A percentile compares a stretch with the other conserved stretches of the same genome.
Evolutionary conservation across 2,888 invertebrate genomes (phyloP).

Genomic region (Syrista parreyssii): DNA sequence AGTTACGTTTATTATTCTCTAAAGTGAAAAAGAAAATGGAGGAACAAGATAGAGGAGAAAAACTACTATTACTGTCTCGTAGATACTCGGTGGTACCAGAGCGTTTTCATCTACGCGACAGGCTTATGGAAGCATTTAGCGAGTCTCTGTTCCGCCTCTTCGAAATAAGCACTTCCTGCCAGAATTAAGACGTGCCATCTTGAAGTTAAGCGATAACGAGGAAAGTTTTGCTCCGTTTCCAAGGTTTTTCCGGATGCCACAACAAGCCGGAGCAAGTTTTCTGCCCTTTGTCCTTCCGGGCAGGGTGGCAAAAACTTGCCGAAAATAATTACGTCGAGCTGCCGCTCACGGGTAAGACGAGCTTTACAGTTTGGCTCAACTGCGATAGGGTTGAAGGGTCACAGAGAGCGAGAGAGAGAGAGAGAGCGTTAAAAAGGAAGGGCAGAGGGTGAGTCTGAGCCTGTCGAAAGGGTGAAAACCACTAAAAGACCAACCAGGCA

Average conservation of each 20-base stretch:
- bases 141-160: not conserved
- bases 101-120: not conserved
- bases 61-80: not conserved
- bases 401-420: not conserved
- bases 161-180: not conserved
- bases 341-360: not conserved
- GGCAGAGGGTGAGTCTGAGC: not conserved
- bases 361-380: not conserved
- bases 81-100: not conserved
- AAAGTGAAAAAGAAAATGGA: not conserved
- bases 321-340: not conserved
- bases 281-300: conserved; percentile 1
- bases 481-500: not conserved
- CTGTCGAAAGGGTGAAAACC: not conserved
- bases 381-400: not conserved
- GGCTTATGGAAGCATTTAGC: not conserved
- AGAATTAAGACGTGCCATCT: not conserved
- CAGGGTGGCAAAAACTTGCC: not conserved
- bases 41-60: not conserved
- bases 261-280: conserved; percentile 2
- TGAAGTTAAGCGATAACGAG: conserved; percentile 10
- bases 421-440: not conserved
- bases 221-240: conserved; percentile 6
- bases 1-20: not conserved
- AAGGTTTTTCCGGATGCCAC: not conserved